Conservation (phyloP, 2,888 invertebrate genomes). For the Lingula anatina region DNA sequence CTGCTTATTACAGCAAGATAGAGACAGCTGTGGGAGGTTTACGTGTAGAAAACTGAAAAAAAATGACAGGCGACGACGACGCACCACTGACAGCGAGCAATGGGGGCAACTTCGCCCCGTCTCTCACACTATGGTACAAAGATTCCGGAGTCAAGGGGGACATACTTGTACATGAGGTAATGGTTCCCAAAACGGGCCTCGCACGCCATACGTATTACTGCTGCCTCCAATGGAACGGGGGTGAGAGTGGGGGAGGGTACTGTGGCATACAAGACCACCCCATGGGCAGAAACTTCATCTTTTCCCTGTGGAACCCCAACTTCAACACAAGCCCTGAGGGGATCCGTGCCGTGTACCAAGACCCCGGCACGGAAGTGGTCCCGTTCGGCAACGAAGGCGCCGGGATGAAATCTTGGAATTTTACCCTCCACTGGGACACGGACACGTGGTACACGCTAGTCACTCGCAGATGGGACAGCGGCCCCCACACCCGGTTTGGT, state of each 20-base stretch:
- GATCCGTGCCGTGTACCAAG: constrained; percentile 8
- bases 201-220: constrained; percentile 22
- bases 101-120: constrained; percentile 21
- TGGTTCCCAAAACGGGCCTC: constrained; percentile 17
- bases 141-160: constrained; percentile 18
- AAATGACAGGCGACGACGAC: too few species aligned
- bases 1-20: too few species aligned
- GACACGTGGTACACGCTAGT: constrained; percentile 24
- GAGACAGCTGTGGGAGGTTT: too few species aligned
- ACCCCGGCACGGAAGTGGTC: constrained; percentile 17
- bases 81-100: too few species aligned
- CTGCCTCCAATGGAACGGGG: constrained; percentile 22
- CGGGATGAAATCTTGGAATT: constrained; percentile 26
- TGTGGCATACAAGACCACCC: constrained; percentile 28
- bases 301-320: constrained; percentile 23
- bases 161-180: constrained; percentile 21
- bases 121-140: constrained; percentile 16
- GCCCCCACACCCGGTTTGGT: constrained; percentile 18
- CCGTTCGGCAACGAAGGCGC: constrained; percentile 25
- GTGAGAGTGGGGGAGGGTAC: constrained; percentile 23
- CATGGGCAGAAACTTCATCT: constrained; percentile 19
- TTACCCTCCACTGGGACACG: constrained; percentile 22
- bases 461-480: constrained; percentile 18
- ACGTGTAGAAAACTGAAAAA: too few species aligned
- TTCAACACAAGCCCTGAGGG: neutral